These are phyloP conservation scores for Sapayoa aenigma DNA, from an alignment of 2,113 vertebrate genomes.

Conservation along the genomic window DNA sequence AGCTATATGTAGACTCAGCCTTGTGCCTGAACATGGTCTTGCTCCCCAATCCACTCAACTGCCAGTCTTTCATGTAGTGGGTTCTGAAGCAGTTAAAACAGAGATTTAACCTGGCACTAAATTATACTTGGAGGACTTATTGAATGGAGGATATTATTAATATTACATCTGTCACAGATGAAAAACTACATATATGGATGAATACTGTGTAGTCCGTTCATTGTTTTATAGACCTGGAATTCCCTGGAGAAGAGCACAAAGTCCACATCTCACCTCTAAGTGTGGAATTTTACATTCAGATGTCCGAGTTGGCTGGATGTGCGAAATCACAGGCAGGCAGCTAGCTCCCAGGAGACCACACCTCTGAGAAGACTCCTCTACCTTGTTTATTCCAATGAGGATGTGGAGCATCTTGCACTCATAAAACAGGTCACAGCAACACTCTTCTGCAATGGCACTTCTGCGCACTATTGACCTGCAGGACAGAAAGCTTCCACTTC, in stretches of 20 bases:
- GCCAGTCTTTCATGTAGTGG: neutral
- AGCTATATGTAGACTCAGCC: neutral
- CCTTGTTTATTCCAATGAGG: neutral
- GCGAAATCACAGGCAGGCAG: neutral
- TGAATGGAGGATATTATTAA: constrained; percentile 10
- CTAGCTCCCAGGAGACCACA: neutral
- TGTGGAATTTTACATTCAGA: constrained; percentile 24
- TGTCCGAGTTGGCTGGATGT: neutral
- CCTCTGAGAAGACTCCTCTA: neutral
- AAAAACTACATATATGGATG: constrained; percentile 12
- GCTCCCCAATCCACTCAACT: neutral
- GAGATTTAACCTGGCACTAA: constrained; percentile 1
- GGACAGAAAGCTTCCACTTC: neutral
- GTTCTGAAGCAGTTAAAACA: constrained; percentile 13
- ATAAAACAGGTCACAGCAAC: neutral
- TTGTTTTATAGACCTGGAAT: neutral
- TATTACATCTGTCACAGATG: constrained; percentile 23
- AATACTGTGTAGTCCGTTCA: neutral
- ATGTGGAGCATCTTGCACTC: neutral
- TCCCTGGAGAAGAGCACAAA: neutral
- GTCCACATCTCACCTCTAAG: neutral
- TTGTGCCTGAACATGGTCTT: neutral
- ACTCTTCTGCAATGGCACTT: neutral
- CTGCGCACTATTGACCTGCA: accelerated
- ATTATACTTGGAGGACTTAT: constrained; percentile 7